A percentile compares a stretch with the other conserved stretches of the same genome.
phyloP scores from a whole-genome alignment of 2,797 vertebrate species.

The Sebastes kiyomatsui region DNA sequence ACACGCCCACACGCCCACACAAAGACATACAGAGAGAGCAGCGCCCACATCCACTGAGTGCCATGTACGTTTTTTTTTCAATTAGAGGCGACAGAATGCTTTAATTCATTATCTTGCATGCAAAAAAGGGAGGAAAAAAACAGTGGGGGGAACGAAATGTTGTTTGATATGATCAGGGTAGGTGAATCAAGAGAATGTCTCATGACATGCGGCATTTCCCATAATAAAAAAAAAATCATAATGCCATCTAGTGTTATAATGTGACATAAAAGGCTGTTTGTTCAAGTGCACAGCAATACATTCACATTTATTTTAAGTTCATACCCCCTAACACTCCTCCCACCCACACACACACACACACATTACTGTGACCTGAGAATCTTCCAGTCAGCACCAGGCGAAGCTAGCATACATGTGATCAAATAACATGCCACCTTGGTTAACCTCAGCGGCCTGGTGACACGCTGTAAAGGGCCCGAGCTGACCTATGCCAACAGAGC shows the following conservation, averaged over 20 bases:
- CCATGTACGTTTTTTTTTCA: conserved; percentile 60
- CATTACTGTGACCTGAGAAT: conserved; percentile 66
- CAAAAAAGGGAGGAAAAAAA: background rate
- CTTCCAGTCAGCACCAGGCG: conserved; percentile 65
- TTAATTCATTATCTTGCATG: conserved; percentile 42
- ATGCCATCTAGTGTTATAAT: conserved; percentile 29
- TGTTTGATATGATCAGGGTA: conserved; percentile 38
- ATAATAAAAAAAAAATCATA: conserved; percentile 27
- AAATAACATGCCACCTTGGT: conserved; percentile 78
- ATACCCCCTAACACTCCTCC: background rate
- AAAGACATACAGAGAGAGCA: conserved; percentile 56
- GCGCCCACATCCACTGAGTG: conserved; percentile 37
- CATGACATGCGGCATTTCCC: conserved; percentile 38
- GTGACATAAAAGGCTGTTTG: conserved; percentile 45
- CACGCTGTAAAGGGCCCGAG: conserved; percentile 27
- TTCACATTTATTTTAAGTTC: conserved; percentile 67
- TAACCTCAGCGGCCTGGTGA: conserved; percentile 62
- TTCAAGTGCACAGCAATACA: conserved; percentile 32
- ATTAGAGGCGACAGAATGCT: conserved; percentile 58
- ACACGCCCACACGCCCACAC: conserved; percentile 54
- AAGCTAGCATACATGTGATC: conserved; percentile 70
- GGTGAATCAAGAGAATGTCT: conserved; percentile 49
- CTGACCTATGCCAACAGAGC: conserved; percentile 20
- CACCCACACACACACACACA: conserved; percentile 18
- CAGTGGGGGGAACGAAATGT: conserved; percentile 11